Base-by-base conservation (phyloP, 2,113 vertebrate genomes). In the Bubalus kerabau region DNA sequence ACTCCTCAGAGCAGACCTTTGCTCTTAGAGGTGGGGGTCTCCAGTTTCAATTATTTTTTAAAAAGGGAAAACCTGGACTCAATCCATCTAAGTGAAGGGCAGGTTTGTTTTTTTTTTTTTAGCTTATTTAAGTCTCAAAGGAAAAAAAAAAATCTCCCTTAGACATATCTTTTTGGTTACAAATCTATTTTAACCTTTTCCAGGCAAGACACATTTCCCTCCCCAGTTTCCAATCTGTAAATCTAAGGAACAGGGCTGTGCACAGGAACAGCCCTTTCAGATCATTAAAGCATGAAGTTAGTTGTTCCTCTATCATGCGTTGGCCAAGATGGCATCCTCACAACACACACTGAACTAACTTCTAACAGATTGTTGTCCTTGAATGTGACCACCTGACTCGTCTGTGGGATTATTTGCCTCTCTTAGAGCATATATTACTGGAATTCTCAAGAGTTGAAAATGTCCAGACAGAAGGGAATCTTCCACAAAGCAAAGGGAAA, bases 401-500 rank as follows among this genome's bases (percentile, higher is more conserved):
- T 88, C 57, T 87, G 12, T 74, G 17, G 28, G 52, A 59, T 93
- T 71, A 95, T 80, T 74, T 21, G 30, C 52, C 78, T 28, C 17
- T 90, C 57, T 54, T 87, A 54, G 5, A 81, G 54, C 8, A 40
- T 52, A 60, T 57, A 78, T 84, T 96, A 32, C 62, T 91, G 40
- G 15, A 97, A 71, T 94, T 97, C 60, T 92, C 59, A 46, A 94
- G 93, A 98, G 94, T 98, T 98, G 98, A 98, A 80, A 87, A 90
- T 89, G 15, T 80, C 84, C 96, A 99, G 88, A 97, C 96, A 96
- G 94, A 78, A 98, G 48, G 80, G 96, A 98, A 97, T 92, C 87
- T 98, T 96, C 67, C 85, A 94, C 93, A 97, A 98, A 54, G 76
- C 74, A 98, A 98, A 97, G 97, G 94, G 97, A 98, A 99, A 98